Conservation (phyloP, 2,113 vertebrate species). For the Carlito syrichta region DNA sequence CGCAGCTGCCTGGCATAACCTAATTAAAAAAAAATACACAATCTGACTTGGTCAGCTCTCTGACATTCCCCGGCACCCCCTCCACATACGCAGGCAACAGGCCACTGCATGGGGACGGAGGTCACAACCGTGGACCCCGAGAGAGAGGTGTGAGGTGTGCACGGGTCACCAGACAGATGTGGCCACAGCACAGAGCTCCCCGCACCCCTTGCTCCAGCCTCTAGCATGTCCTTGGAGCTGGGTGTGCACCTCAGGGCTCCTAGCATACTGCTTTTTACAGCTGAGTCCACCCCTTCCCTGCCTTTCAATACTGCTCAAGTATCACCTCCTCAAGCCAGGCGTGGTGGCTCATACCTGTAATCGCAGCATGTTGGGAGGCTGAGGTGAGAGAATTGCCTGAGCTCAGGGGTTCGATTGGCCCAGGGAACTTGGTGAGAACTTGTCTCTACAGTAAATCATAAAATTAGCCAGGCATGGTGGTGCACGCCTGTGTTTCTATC, state of each 20-base stretch:
- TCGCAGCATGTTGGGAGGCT: no score
- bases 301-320: not conserved
- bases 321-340: not conserved
- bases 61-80: slow-evolving; percentile 40
- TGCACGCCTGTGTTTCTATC: no score
- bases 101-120: slow-evolving; percentile 44
- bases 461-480: no score
- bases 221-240: not conserved
- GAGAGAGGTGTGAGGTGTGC: not conserved
- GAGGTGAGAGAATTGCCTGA: no score
- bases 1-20: slow-evolving; percentile 75
- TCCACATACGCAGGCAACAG: not conserved
- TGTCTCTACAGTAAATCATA: no score
- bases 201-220: not conserved
- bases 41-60: slow-evolving; percentile 51
- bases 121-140: slow-evolving; percentile 9
- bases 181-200: not conserved
- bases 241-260: not conserved
- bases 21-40: slow-evolving; percentile 78
- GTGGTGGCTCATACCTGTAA: no score
- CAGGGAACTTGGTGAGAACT: no score
- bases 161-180: not conserved
- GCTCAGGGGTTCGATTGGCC: no score
- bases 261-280: not conserved
- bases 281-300: not conserved